phyloP scores from a whole-genome alignment of 2,797 vertebrate species.

The Arnoldichthys spilopterus region DNA sequence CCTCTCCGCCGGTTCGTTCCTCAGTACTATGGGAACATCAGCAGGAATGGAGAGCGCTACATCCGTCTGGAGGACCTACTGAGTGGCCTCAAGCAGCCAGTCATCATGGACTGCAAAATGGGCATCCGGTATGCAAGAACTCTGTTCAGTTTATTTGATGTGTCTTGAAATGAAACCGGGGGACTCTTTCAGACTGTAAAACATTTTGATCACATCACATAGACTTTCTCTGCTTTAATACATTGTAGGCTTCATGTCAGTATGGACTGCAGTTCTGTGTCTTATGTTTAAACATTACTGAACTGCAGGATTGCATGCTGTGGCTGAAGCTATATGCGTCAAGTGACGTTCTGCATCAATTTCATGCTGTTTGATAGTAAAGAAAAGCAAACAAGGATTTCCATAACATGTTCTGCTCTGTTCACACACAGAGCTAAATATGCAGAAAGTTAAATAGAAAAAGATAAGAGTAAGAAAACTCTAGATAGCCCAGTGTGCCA shows the following conservation, averaged over 20 bases:
- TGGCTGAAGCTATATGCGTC: not conserved
- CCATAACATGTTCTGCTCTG: not conserved
- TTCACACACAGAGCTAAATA: conserved; percentile 6
- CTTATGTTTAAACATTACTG: not conserved
- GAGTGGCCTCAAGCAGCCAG: conserved; percentile 80
- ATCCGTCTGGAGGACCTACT: conserved; percentile 89
- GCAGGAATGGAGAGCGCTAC: conserved; percentile 79
- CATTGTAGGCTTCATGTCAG: not conserved
- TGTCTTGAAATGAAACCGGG: not conserved
- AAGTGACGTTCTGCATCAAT: not conserved
- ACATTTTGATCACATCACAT: not conserved
- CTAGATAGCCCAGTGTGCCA: not conserved
- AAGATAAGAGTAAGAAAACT: not conserved
- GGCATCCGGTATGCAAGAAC: conserved; percentile 79
- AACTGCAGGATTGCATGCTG: not conserved
- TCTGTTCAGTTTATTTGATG: not conserved
- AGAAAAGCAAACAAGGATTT: not conserved
- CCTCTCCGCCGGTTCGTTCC: conserved; percentile 83
- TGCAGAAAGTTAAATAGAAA: not conserved
- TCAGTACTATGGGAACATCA: conserved; percentile 81
- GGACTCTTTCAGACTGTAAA: too few relatives aligned
- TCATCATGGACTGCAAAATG: conserved; percentile 95
- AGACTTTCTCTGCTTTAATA: not conserved
- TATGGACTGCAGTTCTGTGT: not conserved
- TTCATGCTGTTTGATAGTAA: not conserved